A percentile compares a stretch with the other conserved stretches of the same genome.
phyloP scores from a whole-genome alignment of 2,113 vertebrate species.

The Clupea harengus region DNA sequence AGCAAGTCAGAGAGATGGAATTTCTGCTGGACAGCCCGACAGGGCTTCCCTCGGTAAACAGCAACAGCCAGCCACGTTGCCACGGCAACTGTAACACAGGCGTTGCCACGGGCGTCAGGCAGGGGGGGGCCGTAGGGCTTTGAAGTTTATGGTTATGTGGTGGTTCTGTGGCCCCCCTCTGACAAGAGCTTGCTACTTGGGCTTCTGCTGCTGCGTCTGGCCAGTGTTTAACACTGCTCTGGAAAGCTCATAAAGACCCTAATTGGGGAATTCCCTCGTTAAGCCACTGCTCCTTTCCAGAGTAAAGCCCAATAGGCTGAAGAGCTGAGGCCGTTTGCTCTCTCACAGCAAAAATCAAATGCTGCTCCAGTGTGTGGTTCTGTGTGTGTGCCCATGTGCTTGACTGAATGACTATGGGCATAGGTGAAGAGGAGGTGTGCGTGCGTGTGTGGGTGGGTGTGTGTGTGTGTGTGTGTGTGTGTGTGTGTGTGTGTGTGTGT shows the following conservation, averaged over 20 bases:
- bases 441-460: neutral
- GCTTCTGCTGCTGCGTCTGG: neutral
- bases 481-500: neutral
- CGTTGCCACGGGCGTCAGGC: neutral
- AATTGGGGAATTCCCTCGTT: constrained; percentile 38
- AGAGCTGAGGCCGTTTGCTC: neutral
- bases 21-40: constrained; percentile 71
- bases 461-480: neutral
- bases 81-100: constrained; percentile 52
- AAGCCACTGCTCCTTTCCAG: neutral
- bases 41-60: constrained; percentile 85
- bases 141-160: constrained; percentile 52
- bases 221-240: constrained; percentile 31
- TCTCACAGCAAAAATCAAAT: neutral
- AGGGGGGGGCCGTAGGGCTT: constrained; percentile 52
- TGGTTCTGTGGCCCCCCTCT: constrained; percentile 2
- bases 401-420: too few species aligned
- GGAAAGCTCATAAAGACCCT: constrained; percentile 48
- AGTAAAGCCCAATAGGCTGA: neutral
- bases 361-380: neutral
- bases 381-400: neutral
- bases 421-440: neutral
- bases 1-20: constrained; percentile 59
- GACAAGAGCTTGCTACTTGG: neutral
- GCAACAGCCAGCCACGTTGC: constrained; percentile 66